These are phyloP conservation scores for Plagodis pulveraria DNA, from an alignment of 2,888 invertebrate species.

Conservation along the genomic window DNA sequence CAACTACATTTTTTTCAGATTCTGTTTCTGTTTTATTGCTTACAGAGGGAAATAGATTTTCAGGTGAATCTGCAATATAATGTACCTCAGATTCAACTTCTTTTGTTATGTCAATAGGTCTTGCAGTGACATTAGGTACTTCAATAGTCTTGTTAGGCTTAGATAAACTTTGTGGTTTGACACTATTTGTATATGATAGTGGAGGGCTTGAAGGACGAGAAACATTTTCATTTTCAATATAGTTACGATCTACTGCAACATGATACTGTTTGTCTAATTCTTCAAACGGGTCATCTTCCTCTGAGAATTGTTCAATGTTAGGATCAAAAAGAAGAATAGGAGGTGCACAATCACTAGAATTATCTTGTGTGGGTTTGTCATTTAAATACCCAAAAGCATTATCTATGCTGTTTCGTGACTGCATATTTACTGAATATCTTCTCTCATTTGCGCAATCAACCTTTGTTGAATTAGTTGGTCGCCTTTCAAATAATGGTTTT, in stretches of 20 bases:
- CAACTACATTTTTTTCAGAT: slow-evolving; percentile 20
- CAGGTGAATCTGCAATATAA: slow-evolving; percentile 47
- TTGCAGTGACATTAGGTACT: slow-evolving; percentile 10
- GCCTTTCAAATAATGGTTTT: slow-evolving; percentile 57
- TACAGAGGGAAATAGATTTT: slow-evolving; percentile 38
- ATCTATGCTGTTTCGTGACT: slow-evolving; percentile 48
- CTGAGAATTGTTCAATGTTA: slow-evolving; percentile 61
- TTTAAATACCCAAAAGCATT: slow-evolving; percentile 17
- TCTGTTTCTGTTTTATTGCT: slow-evolving; percentile 29
- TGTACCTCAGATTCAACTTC: slow-evolving; percentile 52
- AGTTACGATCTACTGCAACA: slow-evolving; percentile 77
- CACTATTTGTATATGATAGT: slow-evolving; percentile 15
- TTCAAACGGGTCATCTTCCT: slow-evolving; percentile 75
- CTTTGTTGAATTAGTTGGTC: slow-evolving; percentile 38
- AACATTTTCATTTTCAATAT: slow-evolving; percentile 62
- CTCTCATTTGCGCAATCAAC: slow-evolving; percentile 38
- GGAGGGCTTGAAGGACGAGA: slow-evolving; percentile 17
- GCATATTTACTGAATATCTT: slow-evolving; percentile 39
- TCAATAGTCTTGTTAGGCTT: slow-evolving; percentile 24
- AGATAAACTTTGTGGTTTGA: slow-evolving; percentile 34
- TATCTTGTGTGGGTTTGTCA: slow-evolving; percentile 39
- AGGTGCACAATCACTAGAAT: slow-evolving; percentile 39
- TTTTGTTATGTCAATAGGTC: slow-evolving; percentile 40
- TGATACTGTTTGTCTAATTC: slow-evolving; percentile 78
- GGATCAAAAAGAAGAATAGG: slow-evolving; percentile 61